phyloP scores from a whole-genome alignment of 2,797 vertebrate genomes.

The Monodelphis domestica region DNA sequence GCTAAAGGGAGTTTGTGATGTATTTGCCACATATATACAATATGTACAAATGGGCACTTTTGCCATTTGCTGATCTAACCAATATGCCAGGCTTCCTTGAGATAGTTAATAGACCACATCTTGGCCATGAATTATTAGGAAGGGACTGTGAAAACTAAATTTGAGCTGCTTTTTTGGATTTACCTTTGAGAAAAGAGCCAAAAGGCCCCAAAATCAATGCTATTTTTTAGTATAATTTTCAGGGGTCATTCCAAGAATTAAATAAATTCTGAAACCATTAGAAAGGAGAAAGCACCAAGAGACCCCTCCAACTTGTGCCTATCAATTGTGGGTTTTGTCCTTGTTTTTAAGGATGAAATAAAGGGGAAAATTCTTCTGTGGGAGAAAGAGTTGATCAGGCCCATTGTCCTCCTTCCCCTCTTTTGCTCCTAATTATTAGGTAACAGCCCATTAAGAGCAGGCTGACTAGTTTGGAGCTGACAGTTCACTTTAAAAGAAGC shows the following conservation, averaged over 20 bases:
- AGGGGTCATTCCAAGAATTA: conserved; percentile 42
- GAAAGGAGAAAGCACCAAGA: conserved; percentile 64
- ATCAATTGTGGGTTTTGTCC: conserved; percentile 54
- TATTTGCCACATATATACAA: background rate
- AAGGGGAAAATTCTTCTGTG: conserved; percentile 51
- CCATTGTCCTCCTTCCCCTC: conserved; percentile 32
- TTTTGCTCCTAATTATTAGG: conserved; percentile 65
- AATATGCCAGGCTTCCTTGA: background rate
- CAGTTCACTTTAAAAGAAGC: conserved; percentile 72
- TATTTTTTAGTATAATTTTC: background rate
- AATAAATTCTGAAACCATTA: background rate
- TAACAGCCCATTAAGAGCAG: conserved; percentile 71
- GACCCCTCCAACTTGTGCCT: conserved; percentile 42
- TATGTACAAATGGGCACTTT: background rate
- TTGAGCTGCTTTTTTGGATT: conserved; percentile 46
- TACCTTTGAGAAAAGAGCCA: background rate
- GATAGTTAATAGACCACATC: conserved; percentile 3
- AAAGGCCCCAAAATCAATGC: conserved; percentile 11
- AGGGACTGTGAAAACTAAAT: conserved; percentile 45
- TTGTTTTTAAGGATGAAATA: conserved; percentile 63
- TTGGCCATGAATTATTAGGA: background rate
- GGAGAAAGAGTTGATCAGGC: conserved; percentile 25
- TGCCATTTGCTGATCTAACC: background rate
- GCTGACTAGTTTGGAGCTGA: conserved; percentile 66
- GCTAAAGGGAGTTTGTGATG: background rate